Percentiles rank a stretch among this genome's conserved stretches.
Conservation (phyloP, 2,797 vertebrate species). For the Amblyraja radiata region DNA sequence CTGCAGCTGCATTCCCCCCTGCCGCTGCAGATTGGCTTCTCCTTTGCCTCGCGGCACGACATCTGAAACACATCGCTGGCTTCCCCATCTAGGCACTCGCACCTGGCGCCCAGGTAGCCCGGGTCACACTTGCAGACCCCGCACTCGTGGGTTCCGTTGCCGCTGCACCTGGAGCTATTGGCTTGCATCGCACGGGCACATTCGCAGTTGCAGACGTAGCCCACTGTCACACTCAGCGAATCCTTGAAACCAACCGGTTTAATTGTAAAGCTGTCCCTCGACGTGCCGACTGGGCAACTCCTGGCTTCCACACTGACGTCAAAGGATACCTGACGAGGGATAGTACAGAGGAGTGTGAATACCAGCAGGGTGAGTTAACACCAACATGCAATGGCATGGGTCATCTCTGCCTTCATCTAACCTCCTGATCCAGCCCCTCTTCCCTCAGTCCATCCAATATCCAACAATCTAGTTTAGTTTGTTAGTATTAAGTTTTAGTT, state of each 20-base stretch:
- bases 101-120: conserved; percentile 77
- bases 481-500: too few relatives aligned
- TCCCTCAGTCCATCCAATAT: too few relatives aligned
- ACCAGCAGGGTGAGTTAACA: too few relatives aligned
- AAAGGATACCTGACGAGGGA: conserved; percentile 73
- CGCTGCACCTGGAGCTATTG: conserved; percentile 73
- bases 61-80: conserved; percentile 58
- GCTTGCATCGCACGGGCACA: conserved; percentile 58
- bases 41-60: conserved; percentile 83
- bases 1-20: conserved; percentile 92
- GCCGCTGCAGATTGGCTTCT: conserved; percentile 85
- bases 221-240: conserved; percentile 71
- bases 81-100: conserved; percentile 85
- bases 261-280: conserved; percentile 71
- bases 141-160: conserved; percentile 75
- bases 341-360: not conserved
- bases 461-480: too few relatives aligned
- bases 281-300: conserved; percentile 63
- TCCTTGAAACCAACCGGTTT: conserved; percentile 91
- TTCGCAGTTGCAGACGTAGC: conserved; percentile 74
- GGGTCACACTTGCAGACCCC: conserved; percentile 77
- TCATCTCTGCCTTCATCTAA: too few relatives aligned
- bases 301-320: conserved; percentile 77
- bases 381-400: too few relatives aligned
- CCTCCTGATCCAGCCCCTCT: too few relatives aligned